phyloP scores from a whole-genome alignment of 2,113 vertebrate genomes.

The Epinephelus lanceolatus region DNA sequence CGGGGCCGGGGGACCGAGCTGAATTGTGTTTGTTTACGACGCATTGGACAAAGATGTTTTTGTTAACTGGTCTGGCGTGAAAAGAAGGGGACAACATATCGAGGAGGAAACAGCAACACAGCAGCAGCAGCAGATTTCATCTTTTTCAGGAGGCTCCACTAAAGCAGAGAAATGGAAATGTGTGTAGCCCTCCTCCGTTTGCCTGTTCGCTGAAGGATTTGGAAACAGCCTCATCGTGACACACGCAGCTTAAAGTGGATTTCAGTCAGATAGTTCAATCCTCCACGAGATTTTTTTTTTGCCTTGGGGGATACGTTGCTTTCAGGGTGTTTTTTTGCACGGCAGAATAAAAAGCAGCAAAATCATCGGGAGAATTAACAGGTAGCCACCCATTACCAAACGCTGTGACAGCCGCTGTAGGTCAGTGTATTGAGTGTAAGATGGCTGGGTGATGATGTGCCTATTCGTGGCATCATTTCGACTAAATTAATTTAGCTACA shows the following conservation, averaged over 20 bases:
- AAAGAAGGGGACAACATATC: constrained; percentile 26
- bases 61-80: constrained; percentile 50
- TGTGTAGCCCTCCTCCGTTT: constrained; percentile 70
- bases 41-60: constrained; percentile 53
- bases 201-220: constrained; percentile 70
- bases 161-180: constrained; percentile 74
- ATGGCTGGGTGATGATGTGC: constrained; percentile 68
- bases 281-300: constrained; percentile 36
- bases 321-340: constrained; percentile 25
- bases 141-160: constrained; percentile 59
- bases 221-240: constrained; percentile 67
- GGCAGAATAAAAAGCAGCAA: constrained; percentile 34
- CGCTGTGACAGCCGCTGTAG: constrained; percentile 53
- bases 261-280: constrained; percentile 23
- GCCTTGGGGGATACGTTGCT: constrained; percentile 16
- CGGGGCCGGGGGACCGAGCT: constrained; percentile 39
- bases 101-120: constrained; percentile 50
- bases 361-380: constrained; percentile 78
- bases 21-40: constrained; percentile 29
- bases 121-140: constrained; percentile 64
- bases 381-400: constrained; percentile 78
- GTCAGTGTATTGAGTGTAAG: constrained; percentile 47
- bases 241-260: constrained; percentile 58
- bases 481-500: constrained; percentile 42
- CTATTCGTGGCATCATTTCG: constrained; percentile 56